These are phyloP conservation scores for Hydropsyche betteni DNA, from an alignment of 2,888 invertebrate genomes.

Conservation along the genomic window DNA sequence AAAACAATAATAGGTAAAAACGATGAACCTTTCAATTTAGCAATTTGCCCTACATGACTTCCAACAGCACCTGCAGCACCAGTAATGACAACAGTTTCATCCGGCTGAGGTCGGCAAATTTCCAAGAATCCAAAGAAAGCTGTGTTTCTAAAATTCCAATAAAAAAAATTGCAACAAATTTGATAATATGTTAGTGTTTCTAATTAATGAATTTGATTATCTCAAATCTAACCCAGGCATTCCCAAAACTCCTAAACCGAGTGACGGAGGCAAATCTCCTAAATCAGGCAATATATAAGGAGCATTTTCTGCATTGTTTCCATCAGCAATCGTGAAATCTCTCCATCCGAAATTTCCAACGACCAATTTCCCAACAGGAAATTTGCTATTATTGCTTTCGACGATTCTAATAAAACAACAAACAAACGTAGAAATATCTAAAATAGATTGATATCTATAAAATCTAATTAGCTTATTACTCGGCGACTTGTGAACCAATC, in stretches of 20 bases:
- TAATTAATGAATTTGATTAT: neutral
- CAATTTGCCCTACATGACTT: slow-evolving; percentile 80
- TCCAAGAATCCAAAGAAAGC: slow-evolving; percentile 80
- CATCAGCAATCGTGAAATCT: slow-evolving; percentile 64
- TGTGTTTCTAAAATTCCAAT: slow-evolving; percentile 67
- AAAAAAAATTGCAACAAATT: neutral
- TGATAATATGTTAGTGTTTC: neutral
- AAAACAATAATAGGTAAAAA: slow-evolving; percentile 35
- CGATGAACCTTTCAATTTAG: slow-evolving; percentile 71
- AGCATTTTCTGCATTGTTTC: slow-evolving; percentile 39
- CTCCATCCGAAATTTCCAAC: slow-evolving; percentile 75
- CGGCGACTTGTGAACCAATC: slow-evolving; percentile 75
- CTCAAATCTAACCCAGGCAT: slow-evolving; percentile 72
- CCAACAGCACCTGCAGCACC: slow-evolving; percentile 85
- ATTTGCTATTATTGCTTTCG: slow-evolving; percentile 70
- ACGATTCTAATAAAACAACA: slow-evolving; percentile 65
- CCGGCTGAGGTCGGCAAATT: slow-evolving; percentile 74
- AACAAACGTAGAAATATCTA: neutral
- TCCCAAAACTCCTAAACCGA: slow-evolving; percentile 73
- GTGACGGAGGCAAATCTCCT: slow-evolving; percentile 68
- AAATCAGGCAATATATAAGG: slow-evolving; percentile 68
- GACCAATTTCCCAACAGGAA: slow-evolving; percentile 69
- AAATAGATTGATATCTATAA: neutral
- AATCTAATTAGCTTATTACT: slow-evolving; percentile 58
- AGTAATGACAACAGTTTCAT: slow-evolving; percentile 77